Conservation (phyloP, 2,888 invertebrate genomes). For the Linnaemya tessellans region DNA sequence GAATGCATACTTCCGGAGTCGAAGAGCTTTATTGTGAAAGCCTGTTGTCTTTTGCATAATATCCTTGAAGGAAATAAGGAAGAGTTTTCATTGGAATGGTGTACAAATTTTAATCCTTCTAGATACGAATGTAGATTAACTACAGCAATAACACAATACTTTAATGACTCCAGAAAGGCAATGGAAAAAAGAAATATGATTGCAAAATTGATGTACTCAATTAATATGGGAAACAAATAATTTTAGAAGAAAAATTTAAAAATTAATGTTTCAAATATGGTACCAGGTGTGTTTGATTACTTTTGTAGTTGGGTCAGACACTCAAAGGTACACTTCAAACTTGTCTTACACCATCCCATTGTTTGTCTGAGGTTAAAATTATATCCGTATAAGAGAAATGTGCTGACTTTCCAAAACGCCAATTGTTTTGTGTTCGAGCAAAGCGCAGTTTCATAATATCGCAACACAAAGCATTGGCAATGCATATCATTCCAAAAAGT, state of each 20-base stretch:
- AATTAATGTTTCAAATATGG: too few species aligned
- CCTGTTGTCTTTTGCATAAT: constrained; percentile 81
- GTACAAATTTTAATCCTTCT: constrained; percentile 72
- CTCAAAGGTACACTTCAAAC: too few species aligned
- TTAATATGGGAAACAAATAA: neutral
- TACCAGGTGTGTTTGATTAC: too few species aligned
- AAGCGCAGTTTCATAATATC: too few species aligned
- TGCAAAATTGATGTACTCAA: constrained; percentile 77
- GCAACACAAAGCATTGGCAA: too few species aligned
- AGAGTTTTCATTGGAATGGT: constrained; percentile 79
- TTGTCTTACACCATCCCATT: too few species aligned
- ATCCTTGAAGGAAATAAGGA: constrained; percentile 80
- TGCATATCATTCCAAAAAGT: too few species aligned
- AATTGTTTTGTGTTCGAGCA: too few species aligned
- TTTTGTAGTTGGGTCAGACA: too few species aligned
- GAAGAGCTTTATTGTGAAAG: constrained; percentile 79
- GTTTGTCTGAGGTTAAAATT: too few species aligned
- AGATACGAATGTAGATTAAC: constrained; percentile 44
- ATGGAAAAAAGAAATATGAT: constrained; percentile 76
- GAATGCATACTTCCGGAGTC: constrained; percentile 78
- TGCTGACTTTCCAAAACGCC: too few species aligned
- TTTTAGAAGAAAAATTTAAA: neutral
- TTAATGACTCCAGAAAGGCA: constrained; percentile 62
- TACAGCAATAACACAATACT: constrained; percentile 8
- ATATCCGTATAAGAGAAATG: too few species aligned